Base-by-base conservation (phyloP, 2,113 vertebrate species). In the Fulmarus glacialis region DNA sequence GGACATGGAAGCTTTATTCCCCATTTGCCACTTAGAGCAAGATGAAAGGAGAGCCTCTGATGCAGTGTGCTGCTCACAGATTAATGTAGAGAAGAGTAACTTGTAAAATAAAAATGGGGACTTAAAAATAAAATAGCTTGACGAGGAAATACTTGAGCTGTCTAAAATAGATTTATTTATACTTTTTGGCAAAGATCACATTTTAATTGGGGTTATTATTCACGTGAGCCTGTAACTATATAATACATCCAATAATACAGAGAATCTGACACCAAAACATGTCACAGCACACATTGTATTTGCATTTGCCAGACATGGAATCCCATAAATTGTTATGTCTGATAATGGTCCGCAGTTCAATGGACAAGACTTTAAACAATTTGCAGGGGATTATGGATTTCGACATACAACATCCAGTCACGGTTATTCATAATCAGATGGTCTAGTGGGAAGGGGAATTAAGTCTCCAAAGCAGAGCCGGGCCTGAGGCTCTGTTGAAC, bases 331-430 rank as follows among this genome's bases (percentile, higher is more conserved):
- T 92, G 88, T 86, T 87, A 45, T 45, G 92, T 94, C 90, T 95
- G 97, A 98, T 93, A 98, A 95, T 62, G 75, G 95, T 45, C 93
- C 84, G 62, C 84, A 95, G 89, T 94, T 97, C 79, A 86, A 90
- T 55, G 87, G 96, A 91, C 87, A 89, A 78, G 86, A 96, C 85
- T 96, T 98, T 73, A 82, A 97, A 87, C 73, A 97, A 60, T 94
- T 97, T 73, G 90, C 53, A 52, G 66, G 81, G 71, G 87, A 95
- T 94, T 87, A 96, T 47, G 87, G 79, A 90, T 98, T 98, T 93
- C n/a, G 26, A 84, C 94, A 97, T 84, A 62, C 56, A 86, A 92
- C 93, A 77, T 96, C 72, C 73, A 97, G 96, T 86, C 96, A 97
- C 5, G 4, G 90, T 56, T 88, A 93, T 74, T 91, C 3, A 2